phyloP scores from a whole-genome alignment of 2,113 vertebrate genomes.

The Xiphias gladius region DNA sequence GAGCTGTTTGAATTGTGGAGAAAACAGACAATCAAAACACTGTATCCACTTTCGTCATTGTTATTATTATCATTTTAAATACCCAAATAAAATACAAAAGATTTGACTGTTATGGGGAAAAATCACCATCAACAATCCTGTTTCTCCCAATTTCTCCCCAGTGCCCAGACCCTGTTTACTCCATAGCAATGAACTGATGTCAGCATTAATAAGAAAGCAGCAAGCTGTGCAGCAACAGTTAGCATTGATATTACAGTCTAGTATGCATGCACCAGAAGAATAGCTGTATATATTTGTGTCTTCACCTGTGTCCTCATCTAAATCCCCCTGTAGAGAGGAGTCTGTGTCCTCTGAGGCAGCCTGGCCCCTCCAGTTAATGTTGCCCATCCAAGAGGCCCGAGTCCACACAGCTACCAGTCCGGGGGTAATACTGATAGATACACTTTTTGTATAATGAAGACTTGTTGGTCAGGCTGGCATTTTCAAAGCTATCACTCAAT shows the following conservation, averaged over 20 bases:
- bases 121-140: not conserved
- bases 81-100: not conserved
- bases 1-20: not conserved
- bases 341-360: slow-evolving; percentile 73
- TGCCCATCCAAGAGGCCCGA: slow-evolving; percentile 75
- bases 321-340: slow-evolving; percentile 72
- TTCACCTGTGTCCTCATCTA: slow-evolving; percentile 80
- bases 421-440: not conserved
- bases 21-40: not conserved
- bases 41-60: not conserved
- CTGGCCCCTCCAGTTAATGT: slow-evolving; percentile 79
- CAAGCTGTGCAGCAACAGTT: not conserved
- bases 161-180: not conserved
- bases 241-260: not conserved
- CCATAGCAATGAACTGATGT: not conserved
- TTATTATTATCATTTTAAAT: not conserved
- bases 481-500: slow-evolving; percentile 44
- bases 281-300: not conserved
- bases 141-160: not conserved
- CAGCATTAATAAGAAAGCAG: slow-evolving; percentile 12
- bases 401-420: slow-evolving; percentile 37
- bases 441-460: slow-evolving; percentile 2
- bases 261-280: not conserved
- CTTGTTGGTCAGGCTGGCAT: slow-evolving; percentile 41
- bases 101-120: not conserved